A percentile compares a stretch with the other conserved stretches of the same genome.
Evolutionary conservation across 1,140 invertebrate species (phyloP).

Genomic region (Holotrichia oblita): DNA sequence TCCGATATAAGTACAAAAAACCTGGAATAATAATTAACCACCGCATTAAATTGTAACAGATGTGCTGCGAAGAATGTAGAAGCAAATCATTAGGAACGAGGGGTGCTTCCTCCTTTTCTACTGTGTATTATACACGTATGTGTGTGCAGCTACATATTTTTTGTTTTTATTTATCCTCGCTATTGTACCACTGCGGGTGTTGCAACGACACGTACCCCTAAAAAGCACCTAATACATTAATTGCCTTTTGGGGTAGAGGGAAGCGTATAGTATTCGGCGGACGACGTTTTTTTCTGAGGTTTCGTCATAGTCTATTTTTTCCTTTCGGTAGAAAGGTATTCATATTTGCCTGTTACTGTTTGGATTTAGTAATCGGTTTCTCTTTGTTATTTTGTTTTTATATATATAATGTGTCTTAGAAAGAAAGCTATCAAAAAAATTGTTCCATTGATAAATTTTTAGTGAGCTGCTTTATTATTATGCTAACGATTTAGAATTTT

Average conservation of each 20-base stretch:
- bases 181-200: background rate
- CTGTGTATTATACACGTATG: background rate
- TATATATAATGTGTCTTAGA: background rate
- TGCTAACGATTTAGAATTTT: no score
- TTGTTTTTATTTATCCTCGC: slow-evolving; percentile 31
- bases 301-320: background rate
- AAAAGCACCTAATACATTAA: slow-evolving; percentile 32
- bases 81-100: background rate
- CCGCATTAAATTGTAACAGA: slow-evolving; percentile 17
- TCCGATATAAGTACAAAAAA: background rate
- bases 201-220: background rate
- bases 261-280: background rate
- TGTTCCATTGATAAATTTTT: background rate
- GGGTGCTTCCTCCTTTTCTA: background rate
- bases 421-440: background rate
- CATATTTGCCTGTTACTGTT: background rate
- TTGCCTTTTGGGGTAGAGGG: slow-evolving; percentile 10
- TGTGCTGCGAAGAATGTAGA: slow-evolving; percentile 12
- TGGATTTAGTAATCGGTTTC: slow-evolving; percentile 18
- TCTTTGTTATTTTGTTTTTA: slow-evolving; percentile 3
- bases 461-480: no score
- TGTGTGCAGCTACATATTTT: background rate
- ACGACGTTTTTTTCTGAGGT: background rate
- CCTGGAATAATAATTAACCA: slow-evolving; percentile 17
- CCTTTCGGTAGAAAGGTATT: background rate